phyloP scores from a whole-genome alignment of 35 echinoderm and acorn worm genomes.

The Lytechinus pictus region DNA sequence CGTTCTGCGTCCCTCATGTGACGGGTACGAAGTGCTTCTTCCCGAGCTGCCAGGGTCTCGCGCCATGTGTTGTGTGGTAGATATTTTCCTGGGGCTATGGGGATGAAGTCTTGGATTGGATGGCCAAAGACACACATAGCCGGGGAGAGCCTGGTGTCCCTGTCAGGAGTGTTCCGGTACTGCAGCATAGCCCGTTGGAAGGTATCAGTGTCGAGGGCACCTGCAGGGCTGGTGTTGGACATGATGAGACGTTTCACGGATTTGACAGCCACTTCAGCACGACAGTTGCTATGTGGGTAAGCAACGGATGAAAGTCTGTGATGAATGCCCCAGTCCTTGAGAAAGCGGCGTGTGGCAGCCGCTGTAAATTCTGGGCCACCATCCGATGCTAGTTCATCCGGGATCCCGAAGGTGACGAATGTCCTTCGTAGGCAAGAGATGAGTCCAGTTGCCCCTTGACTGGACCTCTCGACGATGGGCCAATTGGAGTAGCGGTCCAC shows the following conservation, averaged over 20 bases:
- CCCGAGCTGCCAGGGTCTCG: too few relatives aligned
- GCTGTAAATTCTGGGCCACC: slow-evolving; percentile 13
- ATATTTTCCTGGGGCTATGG: too few relatives aligned
- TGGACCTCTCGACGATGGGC: too few relatives aligned
- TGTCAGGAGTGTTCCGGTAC: neutral
- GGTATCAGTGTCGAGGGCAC: neutral
- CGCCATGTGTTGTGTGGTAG: neutral
- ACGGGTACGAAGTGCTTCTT: too few relatives aligned
- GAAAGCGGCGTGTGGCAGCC: too few relatives aligned
- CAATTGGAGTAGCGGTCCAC: too few relatives aligned
- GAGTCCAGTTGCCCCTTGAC: neutral
- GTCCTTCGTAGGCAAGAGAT: slow-evolving; percentile 27
- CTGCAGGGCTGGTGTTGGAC: neutral
- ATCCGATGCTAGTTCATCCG: slow-evolving; percentile 55
- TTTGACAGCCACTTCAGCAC: neutral
- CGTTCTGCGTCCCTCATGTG: too few relatives aligned
- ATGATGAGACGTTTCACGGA: neutral
- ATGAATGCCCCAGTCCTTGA: too few relatives aligned
- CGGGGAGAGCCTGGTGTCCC: too few relatives aligned
- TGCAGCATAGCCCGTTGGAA: neutral
- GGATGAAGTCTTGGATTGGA: too few relatives aligned
- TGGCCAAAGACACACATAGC: too few relatives aligned
- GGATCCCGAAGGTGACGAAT: slow-evolving; percentile 63
- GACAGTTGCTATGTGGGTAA: neutral
- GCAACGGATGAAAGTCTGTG: neutral